Conservation (phyloP, 2,113 vertebrate species). For the Melanostigma gelatinosum region DNA sequence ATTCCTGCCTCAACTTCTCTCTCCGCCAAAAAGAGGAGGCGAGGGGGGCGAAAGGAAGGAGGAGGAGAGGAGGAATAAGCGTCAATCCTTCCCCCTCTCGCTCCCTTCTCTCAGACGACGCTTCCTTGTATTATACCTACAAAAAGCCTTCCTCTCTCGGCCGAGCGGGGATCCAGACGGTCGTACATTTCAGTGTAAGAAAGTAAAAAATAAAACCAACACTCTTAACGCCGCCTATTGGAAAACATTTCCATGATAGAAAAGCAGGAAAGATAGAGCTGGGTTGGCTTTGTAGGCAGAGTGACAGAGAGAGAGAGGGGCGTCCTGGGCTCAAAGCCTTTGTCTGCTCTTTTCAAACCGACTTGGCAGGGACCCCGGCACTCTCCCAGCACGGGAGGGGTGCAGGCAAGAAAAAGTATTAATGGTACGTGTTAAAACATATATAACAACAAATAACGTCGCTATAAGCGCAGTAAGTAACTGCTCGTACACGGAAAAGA, state of each 20-base stretch:
- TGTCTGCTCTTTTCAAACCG: conserved; percentile 91
- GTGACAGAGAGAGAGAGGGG: conserved; percentile 77
- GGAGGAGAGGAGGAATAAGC: conserved; percentile 76
- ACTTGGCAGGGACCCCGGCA: conserved; percentile 84
- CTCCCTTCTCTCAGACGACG: conserved; percentile 81
- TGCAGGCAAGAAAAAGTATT: not conserved
- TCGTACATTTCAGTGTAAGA: conserved; percentile 82
- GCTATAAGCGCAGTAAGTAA: fast-evolving
- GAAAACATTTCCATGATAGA: conserved; percentile 62
- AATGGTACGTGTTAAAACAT: fast-evolving
- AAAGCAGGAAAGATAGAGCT: conserved; percentile 59
- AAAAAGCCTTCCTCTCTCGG: conserved; percentile 78
- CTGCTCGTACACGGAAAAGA: fast-evolving
- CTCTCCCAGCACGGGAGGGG: conserved; percentile 69
- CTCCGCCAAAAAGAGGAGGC: conserved; percentile 76
- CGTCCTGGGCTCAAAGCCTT: conserved; percentile 87
- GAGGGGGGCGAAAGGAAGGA: conserved; percentile 71
- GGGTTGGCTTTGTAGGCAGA: conserved; percentile 61
- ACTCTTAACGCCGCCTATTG: conserved; percentile 37
- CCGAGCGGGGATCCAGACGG: conserved; percentile 83
- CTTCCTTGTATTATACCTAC: conserved; percentile 77
- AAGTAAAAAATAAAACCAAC: conserved; percentile 66
- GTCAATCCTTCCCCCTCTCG: conserved; percentile 74
- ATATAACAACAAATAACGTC: not conserved
- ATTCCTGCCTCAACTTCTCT: conserved; percentile 71